A percentile compares a stretch with the other conserved stretches of the same genome.
Evolutionary conservation across 2,113 vertebrate genomes (phyloP).

Genomic region (Gallinago paraguaiae): DNA sequence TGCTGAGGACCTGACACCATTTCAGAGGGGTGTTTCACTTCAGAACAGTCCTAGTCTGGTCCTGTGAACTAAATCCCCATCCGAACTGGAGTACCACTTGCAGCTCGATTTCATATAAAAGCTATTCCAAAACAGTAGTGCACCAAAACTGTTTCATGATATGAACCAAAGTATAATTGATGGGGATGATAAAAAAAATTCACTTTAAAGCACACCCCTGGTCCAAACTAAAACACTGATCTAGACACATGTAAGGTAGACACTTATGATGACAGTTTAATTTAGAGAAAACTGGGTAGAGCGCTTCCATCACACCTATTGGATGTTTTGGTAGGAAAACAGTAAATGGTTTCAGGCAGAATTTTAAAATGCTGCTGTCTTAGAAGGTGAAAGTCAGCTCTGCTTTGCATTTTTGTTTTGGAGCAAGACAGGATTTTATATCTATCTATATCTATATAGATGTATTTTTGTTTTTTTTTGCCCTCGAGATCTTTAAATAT

Average conservation of each 20-base stretch:
- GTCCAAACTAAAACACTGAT: neutral
- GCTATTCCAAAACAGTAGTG: neutral
- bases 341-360: neutral
- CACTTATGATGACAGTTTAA: neutral
- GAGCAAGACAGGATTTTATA: neutral
- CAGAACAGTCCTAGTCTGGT: neutral
- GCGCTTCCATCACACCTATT: neutral
- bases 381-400: neutral
- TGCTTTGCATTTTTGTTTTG: neutral
- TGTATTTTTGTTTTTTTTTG: neutral
- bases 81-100: neutral
- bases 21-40: neutral
- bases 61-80: neutral
- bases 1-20: neutral
- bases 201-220: neutral
- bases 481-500: neutral
- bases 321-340: neutral
- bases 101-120: neutral
- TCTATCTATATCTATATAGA: neutral
- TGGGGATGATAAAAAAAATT: neutral
- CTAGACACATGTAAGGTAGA: neutral
- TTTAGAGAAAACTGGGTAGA: neutral
- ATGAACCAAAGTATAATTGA: neutral
- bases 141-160: neutral
- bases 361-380: neutral